Conservation (phyloP, 2,888 invertebrate genomes). For the Autographa pulchrina region DNA sequence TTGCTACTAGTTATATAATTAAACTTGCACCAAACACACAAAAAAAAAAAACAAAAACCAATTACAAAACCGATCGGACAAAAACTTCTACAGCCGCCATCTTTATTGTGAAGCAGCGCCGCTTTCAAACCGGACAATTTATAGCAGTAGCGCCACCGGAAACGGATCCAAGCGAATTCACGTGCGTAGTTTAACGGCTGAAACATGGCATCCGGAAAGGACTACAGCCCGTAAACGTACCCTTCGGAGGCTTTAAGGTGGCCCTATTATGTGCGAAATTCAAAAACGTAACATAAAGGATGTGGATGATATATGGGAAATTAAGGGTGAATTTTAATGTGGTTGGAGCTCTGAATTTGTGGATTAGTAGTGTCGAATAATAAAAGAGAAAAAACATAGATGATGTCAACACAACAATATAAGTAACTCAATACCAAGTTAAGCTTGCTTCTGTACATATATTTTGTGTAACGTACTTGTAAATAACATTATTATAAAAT, state of each 20-base stretch:
- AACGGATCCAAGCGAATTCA: slow-evolving; percentile 77
- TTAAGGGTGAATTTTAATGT: slow-evolving; percentile 12
- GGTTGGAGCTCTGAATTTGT: background rate
- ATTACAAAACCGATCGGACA: slow-evolving; percentile 27
- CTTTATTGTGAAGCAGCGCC: slow-evolving; percentile 55
- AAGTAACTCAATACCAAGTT: too few species aligned
- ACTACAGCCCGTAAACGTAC: slow-evolving; percentile 63
- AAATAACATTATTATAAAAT: too few species aligned
- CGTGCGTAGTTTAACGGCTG: slow-evolving; percentile 80
- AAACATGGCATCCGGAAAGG: slow-evolving; percentile 82
- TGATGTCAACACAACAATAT: too few species aligned
- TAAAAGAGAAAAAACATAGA: too few species aligned
- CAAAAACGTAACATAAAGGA: slow-evolving; percentile 62
- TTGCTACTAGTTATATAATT: too few species aligned
- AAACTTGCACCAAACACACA: background rate
- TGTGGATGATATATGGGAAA: slow-evolving; percentile 43
- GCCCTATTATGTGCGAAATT: slow-evolving; percentile 74
- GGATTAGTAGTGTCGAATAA: slow-evolving; percentile 10
- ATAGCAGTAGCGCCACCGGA: slow-evolving; percentile 76
- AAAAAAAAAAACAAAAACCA: slow-evolving; percentile 32
- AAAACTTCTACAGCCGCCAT: slow-evolving; percentile 50
- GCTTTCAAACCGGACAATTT: slow-evolving; percentile 66
- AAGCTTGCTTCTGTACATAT: too few species aligned
- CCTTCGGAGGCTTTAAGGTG: slow-evolving; percentile 54
- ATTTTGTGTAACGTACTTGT: too few species aligned